Evolutionary conservation across 2,888 invertebrate species (phyloP), one percentile per base, ranked within the genome.

Genomic region (Pseudococcus jackbeardsleyi): DNA sequence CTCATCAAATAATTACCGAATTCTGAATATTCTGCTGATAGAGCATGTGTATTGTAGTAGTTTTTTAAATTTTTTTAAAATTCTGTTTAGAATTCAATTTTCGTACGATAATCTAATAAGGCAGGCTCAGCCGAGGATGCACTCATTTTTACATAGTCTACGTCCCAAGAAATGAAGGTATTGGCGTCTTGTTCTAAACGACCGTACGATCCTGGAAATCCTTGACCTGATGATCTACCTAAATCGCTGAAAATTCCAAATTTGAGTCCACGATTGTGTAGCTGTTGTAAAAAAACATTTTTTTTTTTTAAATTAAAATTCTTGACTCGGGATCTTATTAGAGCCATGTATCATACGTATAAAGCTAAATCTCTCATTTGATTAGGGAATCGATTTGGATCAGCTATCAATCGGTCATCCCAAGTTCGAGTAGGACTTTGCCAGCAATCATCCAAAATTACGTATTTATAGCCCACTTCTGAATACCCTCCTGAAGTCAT

Each of bases 401-500:
- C 94, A 1, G 94, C 92, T 89, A 92, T 92, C 2, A 94, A 91
- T 89, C 91, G 91, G 22, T 72, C 72, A 9, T 82, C 79, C 79
- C 79, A 82, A 19, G 46, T 82, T 82, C 94, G 91, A 87, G 92
- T 90, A 88, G 91, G 92, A 4, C 92, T 92, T 90, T 93, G 91
- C 94, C 94, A 94, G 91, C 94, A 94, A 91, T 94, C 94, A 90
- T 94, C 94, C 19, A 94, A 92, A 89, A 93, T 93, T 6, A 94
- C 91, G 90, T 94, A 94, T 90, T 93, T 91, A 90, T 94, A 94
- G 2, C 94, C 94, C 5, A 92, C 93, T 72, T 92, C 93, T 82
- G 92, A 91, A 91, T 93, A 95, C 6, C 95, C 94, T 90, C 94
- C 94, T 6, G 92, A 91, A 46, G 92, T 93, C 91, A 94, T 91